phyloP scores from a whole-genome alignment of 2,797 vertebrate genomes.

The Oreochromis mossambicus region DNA sequence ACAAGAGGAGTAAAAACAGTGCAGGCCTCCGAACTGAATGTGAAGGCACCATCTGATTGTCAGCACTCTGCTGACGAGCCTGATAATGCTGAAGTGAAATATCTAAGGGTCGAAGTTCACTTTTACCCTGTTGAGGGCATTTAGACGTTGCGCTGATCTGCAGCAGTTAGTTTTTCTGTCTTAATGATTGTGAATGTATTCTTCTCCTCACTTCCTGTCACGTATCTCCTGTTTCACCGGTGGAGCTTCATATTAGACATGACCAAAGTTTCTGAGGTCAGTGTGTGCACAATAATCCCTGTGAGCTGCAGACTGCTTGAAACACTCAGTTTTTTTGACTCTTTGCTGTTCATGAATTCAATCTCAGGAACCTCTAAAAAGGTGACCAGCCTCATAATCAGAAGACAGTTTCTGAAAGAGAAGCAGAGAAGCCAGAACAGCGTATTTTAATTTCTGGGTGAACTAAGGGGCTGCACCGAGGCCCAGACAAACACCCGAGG shows the following conservation, averaged over 20 bases:
- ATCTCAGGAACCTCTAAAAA: background rate
- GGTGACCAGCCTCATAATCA: background rate
- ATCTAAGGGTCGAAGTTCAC: background rate
- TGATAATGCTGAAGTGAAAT: background rate
- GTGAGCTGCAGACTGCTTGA: background rate
- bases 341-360: rapidly evolving
- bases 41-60: background rate
- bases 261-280: background rate
- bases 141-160: background rate
- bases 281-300: background rate
- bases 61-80: background rate
- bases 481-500: background rate
- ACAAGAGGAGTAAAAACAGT: background rate
- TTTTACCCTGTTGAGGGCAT: background rate
- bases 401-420: background rate
- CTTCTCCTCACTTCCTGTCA: background rate
- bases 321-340: background rate
- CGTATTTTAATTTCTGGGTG: background rate
- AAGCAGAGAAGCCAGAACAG: background rate
- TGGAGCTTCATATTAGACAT: background rate
- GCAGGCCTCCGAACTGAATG: background rate
- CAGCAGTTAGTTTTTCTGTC: background rate
- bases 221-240: background rate
- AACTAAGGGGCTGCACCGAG: background rate
- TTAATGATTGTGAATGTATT: background rate